A percentile compares a stretch with the other conserved stretches of the same genome.
phyloP scores from a whole-genome alignment of 1,140 invertebrate species.

The Brachystomella parvula region DNA sequence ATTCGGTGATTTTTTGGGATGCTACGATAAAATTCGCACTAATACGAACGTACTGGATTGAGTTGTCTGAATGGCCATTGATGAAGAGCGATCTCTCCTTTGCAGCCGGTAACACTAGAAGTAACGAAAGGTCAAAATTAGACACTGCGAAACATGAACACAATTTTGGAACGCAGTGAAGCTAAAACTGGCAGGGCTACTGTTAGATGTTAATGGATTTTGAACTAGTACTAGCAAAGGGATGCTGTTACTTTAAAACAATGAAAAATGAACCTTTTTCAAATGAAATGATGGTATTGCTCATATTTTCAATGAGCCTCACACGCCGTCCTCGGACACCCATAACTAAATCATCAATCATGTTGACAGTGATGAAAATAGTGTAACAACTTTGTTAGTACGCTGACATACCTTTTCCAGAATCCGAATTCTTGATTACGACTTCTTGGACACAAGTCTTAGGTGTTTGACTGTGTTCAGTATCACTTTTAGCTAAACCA shows the following conservation, averaged over 20 bases:
- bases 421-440: conserved; percentile 84
- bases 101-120: conserved; percentile 76
- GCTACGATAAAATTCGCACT: neutral
- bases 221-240: too few species aligned
- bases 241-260: too few species aligned
- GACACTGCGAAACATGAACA: too few species aligned
- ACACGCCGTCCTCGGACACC: conserved; percentile 93
- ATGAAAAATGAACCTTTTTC: conserved; percentile 94
- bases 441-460: conserved; percentile 62
- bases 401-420: conserved; percentile 71
- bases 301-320: conserved; percentile 95
- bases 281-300: conserved; percentile 95
- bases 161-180: too few species aligned
- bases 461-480: neutral
- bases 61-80: conserved; percentile 80
- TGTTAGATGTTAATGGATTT: too few species aligned
- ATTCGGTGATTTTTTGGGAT: neutral
- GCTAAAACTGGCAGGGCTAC: too few species aligned
- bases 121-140: too few species aligned
- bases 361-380: neutral
- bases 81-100: conserved; percentile 88
- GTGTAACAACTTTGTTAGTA: neutral
- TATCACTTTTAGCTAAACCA: neutral
- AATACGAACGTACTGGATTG: conserved; percentile 65
- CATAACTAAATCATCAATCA: conserved; percentile 64